Evolutionary conservation across 2,797 vertebrate species (phyloP).

Genomic region (Ctenosaura bakeri): DNA sequence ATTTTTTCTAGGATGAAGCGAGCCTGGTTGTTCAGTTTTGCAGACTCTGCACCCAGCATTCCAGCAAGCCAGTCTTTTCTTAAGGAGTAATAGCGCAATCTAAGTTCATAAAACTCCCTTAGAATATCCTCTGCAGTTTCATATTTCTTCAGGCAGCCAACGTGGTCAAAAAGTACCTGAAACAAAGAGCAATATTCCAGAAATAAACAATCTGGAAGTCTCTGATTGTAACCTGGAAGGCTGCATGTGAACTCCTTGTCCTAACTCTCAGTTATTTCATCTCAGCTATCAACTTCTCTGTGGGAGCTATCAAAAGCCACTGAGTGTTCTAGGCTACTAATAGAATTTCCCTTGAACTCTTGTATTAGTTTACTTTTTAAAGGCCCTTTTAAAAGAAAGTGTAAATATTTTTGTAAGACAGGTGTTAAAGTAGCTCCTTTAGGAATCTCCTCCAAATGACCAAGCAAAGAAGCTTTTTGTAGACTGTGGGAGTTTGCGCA

Average conservation of each 20-base stretch:
- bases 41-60: conserved; percentile 91
- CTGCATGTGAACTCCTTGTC: no score
- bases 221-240: background rate
- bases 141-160: conserved; percentile 94
- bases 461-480: background rate
- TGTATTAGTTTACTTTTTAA: background rate
- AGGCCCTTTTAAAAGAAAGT: background rate
- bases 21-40: conserved; percentile 94
- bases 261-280: background rate
- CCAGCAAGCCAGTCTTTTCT: conserved; percentile 96
- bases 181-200: conserved; percentile 36
- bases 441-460: background rate
- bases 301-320: background rate
- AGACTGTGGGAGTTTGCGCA: no score
- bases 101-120: conserved; percentile 92
- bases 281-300: background rate
- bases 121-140: conserved; percentile 90
- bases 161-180: conserved; percentile 96
- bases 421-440: background rate
- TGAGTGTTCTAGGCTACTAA: background rate
- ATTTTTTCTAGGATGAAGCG: conserved; percentile 99
- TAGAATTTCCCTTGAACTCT: background rate
- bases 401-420: background rate
- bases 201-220: background rate
- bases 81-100: conserved; percentile 92